A percentile compares a stretch with the other conserved stretches of the same genome.
Evolutionary conservation across 2,888 invertebrate species (phyloP).

Genomic region (Subacronicta megacephala): DNA sequence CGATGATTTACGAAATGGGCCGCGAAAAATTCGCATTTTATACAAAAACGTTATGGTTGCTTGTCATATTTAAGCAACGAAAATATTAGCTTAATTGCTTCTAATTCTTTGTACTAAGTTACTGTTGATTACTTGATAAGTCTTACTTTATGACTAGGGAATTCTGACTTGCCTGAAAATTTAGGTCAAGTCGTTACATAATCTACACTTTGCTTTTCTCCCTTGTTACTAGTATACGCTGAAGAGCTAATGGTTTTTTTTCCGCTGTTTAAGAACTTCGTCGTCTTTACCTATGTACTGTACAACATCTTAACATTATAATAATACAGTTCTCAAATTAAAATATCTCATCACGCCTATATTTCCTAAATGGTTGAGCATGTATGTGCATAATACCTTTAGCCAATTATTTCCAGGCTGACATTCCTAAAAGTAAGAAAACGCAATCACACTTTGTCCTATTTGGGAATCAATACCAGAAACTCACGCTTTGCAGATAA

Average conservation of each 20-base stretch:
- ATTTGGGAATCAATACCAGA: too few species aligned
- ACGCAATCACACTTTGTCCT: too few species aligned
- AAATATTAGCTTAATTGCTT: constrained; percentile 9
- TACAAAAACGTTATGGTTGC: constrained; percentile 3
- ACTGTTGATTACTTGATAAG: background rate
- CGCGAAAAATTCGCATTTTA: constrained; percentile 16
- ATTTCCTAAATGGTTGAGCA: too few species aligned
- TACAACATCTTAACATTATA: too few species aligned
- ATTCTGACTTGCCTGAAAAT: background rate
- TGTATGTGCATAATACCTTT: too few species aligned
- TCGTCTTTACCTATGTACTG: too few species aligned
- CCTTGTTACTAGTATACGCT: background rate
- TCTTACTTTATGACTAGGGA: background rate
- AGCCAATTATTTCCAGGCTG: too few species aligned
- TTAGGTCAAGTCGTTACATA: background rate
- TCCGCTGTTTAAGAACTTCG: background rate
- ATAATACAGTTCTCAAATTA: too few species aligned
- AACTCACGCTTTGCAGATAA: too few species aligned
- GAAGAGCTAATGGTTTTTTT: background rate
- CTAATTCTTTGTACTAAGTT: constrained; percentile 1
- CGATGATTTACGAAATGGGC: constrained; percentile 27
- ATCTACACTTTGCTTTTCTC: background rate
- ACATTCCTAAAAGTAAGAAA: too few species aligned
- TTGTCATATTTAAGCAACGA: constrained; percentile 10
- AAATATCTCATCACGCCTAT: too few species aligned